These are phyloP conservation scores for Drosophila nannoptera DNA, from an alignment of 1,140 invertebrate genomes.

Conservation along the genomic window DNA sequence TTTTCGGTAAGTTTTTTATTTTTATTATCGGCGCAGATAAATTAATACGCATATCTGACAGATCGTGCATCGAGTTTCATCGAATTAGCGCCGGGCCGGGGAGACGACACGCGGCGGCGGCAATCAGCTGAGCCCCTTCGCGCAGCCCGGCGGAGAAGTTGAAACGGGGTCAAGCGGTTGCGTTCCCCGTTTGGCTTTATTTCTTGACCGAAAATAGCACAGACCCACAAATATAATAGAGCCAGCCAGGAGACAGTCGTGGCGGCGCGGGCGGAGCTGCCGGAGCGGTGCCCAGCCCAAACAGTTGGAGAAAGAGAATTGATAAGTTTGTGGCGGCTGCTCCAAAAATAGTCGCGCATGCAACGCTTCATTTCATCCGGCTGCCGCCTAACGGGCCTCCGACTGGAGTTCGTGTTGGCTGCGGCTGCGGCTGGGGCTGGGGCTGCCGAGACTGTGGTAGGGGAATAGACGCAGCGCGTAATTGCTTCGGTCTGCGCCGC, in stretches of 20 bases:
- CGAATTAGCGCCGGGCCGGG: slow-evolving; percentile 28
- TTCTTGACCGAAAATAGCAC: slow-evolving; percentile 61
- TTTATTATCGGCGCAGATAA: slow-evolving; percentile 51
- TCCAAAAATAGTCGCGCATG: slow-evolving; percentile 45
- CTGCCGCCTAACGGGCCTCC: neutral
- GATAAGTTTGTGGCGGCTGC: slow-evolving; percentile 40
- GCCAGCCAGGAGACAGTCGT: slow-evolving; percentile 2
- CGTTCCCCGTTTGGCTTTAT: slow-evolving; percentile 36
- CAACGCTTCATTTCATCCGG: slow-evolving; percentile 25
- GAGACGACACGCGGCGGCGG: slow-evolving; percentile 19
- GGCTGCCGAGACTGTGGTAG: neutral
- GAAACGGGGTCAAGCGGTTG: slow-evolving; percentile 74
- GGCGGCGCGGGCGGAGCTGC: slow-evolving; percentile 26
- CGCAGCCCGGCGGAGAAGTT: slow-evolving; percentile 46
- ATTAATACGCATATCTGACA: slow-evolving; percentile 64
- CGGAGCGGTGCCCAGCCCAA: slow-evolving; percentile 12
- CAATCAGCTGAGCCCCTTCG: slow-evolving; percentile 29
- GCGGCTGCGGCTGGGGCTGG: neutral
- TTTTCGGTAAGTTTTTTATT: slow-evolving; percentile 3
- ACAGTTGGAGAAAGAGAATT: slow-evolving; percentile 34
- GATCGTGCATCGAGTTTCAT: slow-evolving; percentile 58
- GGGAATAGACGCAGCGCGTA: neutral
- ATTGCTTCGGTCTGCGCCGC: slow-evolving; percentile 48
- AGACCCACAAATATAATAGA: slow-evolving; percentile 62
- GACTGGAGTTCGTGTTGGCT: neutral